Conservation (phyloP, 2,113 vertebrate species). For the Macquaria australasica region DNA sequence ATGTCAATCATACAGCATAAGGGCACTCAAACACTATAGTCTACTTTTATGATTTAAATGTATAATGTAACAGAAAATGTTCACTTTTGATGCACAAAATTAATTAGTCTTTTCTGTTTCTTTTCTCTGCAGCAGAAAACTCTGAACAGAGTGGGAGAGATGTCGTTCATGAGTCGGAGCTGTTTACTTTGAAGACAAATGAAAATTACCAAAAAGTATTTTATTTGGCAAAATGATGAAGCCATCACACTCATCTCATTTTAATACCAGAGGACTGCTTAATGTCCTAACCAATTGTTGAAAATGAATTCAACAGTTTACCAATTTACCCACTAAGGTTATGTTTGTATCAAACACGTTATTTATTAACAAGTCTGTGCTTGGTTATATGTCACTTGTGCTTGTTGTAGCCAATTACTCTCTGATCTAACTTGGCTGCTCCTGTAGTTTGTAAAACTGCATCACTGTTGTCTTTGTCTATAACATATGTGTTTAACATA, state of each 20-base stretch:
- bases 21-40: not conserved
- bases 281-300: not conserved
- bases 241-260: not conserved
- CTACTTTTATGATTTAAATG: not conserved
- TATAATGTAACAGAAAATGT: not conserved
- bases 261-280: not conserved
- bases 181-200: not conserved
- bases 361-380: slow-evolving; percentile 29
- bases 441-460: not conserved
- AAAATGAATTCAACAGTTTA: slow-evolving; percentile 5
- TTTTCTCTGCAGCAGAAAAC: slow-evolving; percentile 52
- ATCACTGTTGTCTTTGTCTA: not conserved
- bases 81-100: not conserved
- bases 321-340: not conserved
- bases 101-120: slow-evolving; percentile 22
- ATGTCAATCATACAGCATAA: not conserved
- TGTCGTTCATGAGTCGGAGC: not conserved
- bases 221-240: not conserved
- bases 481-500: slow-evolving; percentile 20
- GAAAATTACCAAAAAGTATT: slow-evolving; percentile 23
- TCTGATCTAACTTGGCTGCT: not conserved
- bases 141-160: slow-evolving; percentile 25
- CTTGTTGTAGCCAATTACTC: not conserved
- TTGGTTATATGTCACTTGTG: not conserved
- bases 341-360: slow-evolving; percentile 75